Conservation (phyloP, 2,888 invertebrate species). For the Hoplodrina ambigua region DNA sequence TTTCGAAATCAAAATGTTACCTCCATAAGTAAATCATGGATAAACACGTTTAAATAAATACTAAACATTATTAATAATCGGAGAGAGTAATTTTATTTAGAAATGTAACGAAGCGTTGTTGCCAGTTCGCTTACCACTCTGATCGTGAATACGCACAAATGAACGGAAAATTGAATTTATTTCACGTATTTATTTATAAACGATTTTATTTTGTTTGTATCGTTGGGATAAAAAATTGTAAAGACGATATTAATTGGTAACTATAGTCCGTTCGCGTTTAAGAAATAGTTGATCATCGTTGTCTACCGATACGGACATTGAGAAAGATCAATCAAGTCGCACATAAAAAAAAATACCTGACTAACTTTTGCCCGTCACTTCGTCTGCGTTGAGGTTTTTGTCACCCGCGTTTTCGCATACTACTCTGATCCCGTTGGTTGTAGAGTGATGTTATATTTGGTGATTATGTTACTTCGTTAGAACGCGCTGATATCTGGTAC, state of each 20-base stretch:
- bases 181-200: slow-evolving; percentile 55
- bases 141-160: slow-evolving; percentile 62
- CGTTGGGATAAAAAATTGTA: slow-evolving; percentile 13
- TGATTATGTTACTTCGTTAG: too few relatives aligned
- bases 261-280: too few relatives aligned
- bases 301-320: too few relatives aligned
- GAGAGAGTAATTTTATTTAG: slow-evolving; percentile 61
- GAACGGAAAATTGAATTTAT: slow-evolving; percentile 60
- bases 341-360: too few relatives aligned
- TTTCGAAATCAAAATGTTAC: not conserved
- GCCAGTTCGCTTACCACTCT: slow-evolving; percentile 53
- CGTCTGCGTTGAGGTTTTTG: too few relatives aligned
- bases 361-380: too few relatives aligned
- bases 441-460: too few relatives aligned
- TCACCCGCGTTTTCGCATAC: too few relatives aligned
- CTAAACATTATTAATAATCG: slow-evolving; percentile 56
- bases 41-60: slow-evolving; percentile 51
- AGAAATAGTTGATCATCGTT: too few relatives aligned
- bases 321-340: too few relatives aligned
- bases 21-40: slow-evolving; percentile 19
- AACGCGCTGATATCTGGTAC: too few relatives aligned
- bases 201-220: slow-evolving; percentile 36
- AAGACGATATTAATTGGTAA: not conserved
- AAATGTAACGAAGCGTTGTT: slow-evolving; percentile 62
- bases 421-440: too few relatives aligned